These are phyloP conservation scores for Phyllotreta striolata DNA, from an alignment of 2,888 invertebrate species.

Conservation along the genomic window DNA sequence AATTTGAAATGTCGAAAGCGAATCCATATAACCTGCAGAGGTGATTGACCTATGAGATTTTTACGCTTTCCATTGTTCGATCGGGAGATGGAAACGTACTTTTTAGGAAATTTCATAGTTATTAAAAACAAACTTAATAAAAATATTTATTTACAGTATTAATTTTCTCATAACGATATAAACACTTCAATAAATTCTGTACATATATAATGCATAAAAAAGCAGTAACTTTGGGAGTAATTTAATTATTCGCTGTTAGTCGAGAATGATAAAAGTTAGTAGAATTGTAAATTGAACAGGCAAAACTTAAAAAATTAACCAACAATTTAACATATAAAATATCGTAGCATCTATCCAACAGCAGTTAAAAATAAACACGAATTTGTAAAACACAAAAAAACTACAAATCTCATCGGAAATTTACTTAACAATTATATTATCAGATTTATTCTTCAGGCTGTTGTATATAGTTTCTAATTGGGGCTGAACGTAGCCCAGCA, in stretches of 20 bases:
- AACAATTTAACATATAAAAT: conserved; percentile 6
- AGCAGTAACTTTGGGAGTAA: conserved; percentile 9
- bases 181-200: too few species aligned
- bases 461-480: conserved; percentile 67
- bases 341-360: conserved; percentile 4
- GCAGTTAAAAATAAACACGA: conserved; percentile 10
- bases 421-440: conserved; percentile 16
- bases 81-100: too few species aligned
- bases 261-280: conserved; percentile 23
- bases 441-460: conserved; percentile 23
- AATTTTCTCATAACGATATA: neutral
- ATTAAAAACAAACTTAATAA: conserved; percentile 8
- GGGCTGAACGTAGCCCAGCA: conserved; percentile 81
- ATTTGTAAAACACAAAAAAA: conserved; percentile 6
- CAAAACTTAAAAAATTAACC: conserved; percentile 17
- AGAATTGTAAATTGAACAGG: conserved; percentile 18
- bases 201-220: too few species aligned
- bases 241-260: conserved; percentile 2
- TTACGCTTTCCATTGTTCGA: too few species aligned
- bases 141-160: conserved; percentile 21
- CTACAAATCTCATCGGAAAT: neutral
- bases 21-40: too few species aligned
- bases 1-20: too few species aligned
- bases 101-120: neutral
- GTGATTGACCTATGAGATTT: too few species aligned